These are phyloP conservation scores for Alligator mississippiensis DNA, from an alignment of 2,113 vertebrate species.

Conservation along the genomic window DNA sequence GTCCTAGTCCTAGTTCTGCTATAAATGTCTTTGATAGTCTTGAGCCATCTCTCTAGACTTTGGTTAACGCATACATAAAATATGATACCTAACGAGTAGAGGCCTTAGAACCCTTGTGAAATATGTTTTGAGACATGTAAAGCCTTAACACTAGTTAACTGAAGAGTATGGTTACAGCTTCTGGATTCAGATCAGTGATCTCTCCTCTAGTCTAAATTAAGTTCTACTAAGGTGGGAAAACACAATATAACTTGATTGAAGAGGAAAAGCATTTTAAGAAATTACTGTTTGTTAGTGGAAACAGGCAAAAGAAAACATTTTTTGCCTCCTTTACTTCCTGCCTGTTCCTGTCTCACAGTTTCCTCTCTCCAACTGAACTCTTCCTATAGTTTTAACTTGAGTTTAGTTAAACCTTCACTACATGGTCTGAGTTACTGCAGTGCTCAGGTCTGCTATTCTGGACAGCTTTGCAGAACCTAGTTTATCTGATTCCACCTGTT, in stretches of 20 bases:
- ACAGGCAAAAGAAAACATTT: neutral
- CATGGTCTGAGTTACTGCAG: neutral
- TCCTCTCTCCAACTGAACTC: neutral
- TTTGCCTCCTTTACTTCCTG: neutral
- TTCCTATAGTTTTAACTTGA: neutral
- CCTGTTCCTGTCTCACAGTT: neutral
- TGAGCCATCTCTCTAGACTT: neutral
- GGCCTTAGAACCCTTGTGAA: neutral
- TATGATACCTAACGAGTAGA: neutral
- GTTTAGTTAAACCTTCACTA: neutral
- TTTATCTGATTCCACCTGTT: neutral
- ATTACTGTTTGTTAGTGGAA: neutral
- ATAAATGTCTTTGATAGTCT: accelerated
- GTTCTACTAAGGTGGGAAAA: neutral
- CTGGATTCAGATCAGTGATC: neutral
- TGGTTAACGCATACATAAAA: neutral
- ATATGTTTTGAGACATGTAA: accelerated
- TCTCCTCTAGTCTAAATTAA: neutral
- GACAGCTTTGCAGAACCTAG: neutral
- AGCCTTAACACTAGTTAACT: neutral
- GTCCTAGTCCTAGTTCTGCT: neutral
- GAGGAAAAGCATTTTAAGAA: neutral
- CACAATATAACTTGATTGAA: neutral
- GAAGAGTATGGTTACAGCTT: neutral
- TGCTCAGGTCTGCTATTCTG: neutral